Evolutionary conservation across 2,113 vertebrate species (phyloP).

Genomic region (Pseudolaguvia tuberculata): DNA sequence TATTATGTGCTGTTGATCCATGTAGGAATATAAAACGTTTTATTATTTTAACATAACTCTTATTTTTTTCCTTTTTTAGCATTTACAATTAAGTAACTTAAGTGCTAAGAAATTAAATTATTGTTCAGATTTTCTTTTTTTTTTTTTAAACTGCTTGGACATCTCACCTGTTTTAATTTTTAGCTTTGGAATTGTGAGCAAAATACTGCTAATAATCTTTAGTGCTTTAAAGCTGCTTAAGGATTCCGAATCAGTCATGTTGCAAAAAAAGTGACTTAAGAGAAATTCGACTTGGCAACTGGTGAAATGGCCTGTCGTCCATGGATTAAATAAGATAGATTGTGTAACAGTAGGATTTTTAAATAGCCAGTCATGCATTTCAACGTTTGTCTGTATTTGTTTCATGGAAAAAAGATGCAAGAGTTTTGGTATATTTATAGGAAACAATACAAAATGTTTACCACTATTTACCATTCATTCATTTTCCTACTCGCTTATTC

Average conservation of each 20-base stretch:
- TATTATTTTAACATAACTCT: too few relatives aligned
- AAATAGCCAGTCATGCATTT: not conserved
- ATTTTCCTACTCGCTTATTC: too few relatives aligned
- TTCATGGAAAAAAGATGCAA: too few relatives aligned
- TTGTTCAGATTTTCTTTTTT: not conserved
- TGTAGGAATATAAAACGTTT: too few relatives aligned
- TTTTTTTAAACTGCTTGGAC: too few relatives aligned
- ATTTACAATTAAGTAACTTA: too few relatives aligned
- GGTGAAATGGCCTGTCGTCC: not conserved
- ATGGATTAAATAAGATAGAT: not conserved
- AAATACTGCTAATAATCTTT: not conserved
- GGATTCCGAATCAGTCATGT: not conserved
- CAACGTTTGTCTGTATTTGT: not conserved
- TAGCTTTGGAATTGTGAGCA: not conserved
- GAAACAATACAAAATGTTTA: too few relatives aligned
- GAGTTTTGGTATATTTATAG: too few relatives aligned
- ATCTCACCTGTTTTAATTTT: not conserved
- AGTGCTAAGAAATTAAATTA: too few relatives aligned
- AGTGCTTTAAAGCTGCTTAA: not conserved
- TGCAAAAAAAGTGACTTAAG: not conserved
- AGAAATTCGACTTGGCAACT: not conserved
- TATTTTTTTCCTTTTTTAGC: too few relatives aligned
- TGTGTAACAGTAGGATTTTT: not conserved
- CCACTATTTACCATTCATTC: too few relatives aligned
- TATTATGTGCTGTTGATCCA: too few relatives aligned